Conservation (phyloP, 2,113 vertebrate species). For the Chionis minor region DNA sequence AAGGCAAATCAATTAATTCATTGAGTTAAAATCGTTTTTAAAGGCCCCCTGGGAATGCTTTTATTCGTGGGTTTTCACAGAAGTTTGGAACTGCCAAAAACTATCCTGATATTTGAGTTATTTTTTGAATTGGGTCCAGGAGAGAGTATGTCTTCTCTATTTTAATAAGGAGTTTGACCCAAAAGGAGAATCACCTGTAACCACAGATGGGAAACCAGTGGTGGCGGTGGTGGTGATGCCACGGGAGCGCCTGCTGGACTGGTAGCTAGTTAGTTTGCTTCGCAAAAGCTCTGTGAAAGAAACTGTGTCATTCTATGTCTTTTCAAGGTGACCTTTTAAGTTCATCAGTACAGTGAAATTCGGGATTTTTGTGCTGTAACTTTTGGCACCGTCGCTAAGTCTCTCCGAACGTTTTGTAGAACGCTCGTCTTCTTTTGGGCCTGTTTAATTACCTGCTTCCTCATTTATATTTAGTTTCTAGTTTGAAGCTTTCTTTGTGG, state of each 20-base stretch:
- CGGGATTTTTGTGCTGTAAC: not conserved
- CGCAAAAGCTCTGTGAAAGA: not conserved
- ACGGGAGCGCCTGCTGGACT: not conserved
- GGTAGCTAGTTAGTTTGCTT: not conserved
- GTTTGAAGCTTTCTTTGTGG: not conserved
- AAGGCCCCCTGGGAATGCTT: not conserved
- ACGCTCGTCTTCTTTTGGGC: not conserved
- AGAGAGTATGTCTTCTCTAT: not conserved
- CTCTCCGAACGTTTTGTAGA: not conserved
- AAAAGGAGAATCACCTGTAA: not conserved
- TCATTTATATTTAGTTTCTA: not conserved
- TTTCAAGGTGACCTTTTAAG: not conserved
- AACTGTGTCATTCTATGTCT: not conserved
- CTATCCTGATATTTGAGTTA: not conserved
- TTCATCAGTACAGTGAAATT: not conserved
- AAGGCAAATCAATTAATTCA: not conserved
- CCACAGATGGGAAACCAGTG: not conserved
- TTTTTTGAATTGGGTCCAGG: not conserved
- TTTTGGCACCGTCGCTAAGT: not conserved
- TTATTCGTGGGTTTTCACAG: not conserved
- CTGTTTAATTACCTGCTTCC: not conserved
- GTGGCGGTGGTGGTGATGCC: not conserved
- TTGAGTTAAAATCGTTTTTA: not conserved
- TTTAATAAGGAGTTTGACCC: not conserved
- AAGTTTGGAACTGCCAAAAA: not conserved